Conservation (phyloP, 2,888 invertebrate species). For the Erannis defoliaria region DNA sequence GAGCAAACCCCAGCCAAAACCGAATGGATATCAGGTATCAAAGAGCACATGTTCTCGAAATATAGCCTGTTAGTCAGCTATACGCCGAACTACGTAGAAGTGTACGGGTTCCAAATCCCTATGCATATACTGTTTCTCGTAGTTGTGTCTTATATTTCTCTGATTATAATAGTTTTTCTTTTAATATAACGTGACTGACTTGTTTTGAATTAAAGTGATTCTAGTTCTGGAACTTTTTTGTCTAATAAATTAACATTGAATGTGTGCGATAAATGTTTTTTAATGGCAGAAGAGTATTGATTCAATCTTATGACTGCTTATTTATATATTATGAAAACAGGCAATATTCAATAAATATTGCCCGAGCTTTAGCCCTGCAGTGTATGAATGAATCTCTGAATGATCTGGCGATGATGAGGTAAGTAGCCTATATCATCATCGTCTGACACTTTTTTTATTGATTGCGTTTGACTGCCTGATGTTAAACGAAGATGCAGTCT, state of each 20-base stretch:
- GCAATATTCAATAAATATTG: too few relatives aligned
- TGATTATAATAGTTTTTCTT: neutral
- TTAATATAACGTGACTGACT: neutral
- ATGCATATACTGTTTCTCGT: constrained; percentile 2
- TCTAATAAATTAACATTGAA: neutral
- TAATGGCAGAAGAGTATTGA: too few relatives aligned
- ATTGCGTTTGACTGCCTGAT: too few relatives aligned
- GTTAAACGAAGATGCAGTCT: too few relatives aligned
- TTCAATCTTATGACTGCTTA: too few relatives aligned
- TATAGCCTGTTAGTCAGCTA: neutral
- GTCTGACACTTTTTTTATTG: too few relatives aligned
- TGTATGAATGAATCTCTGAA: too few relatives aligned
- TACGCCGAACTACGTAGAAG: neutral
- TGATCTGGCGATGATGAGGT: too few relatives aligned
- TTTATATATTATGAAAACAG: too few relatives aligned
- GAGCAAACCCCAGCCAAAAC: neutral
- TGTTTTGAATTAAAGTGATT: constrained; percentile 3
- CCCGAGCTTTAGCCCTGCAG: too few relatives aligned
- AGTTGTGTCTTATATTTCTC: neutral
- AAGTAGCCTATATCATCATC: too few relatives aligned
- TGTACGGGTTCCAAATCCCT: neutral
- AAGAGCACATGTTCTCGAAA: neutral
- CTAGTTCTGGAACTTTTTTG: neutral
- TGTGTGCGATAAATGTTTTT: too few relatives aligned
- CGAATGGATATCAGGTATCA: neutral